Base-by-base conservation (phyloP, 2,888 invertebrate genomes). In the Chironomus tentans region DNA sequence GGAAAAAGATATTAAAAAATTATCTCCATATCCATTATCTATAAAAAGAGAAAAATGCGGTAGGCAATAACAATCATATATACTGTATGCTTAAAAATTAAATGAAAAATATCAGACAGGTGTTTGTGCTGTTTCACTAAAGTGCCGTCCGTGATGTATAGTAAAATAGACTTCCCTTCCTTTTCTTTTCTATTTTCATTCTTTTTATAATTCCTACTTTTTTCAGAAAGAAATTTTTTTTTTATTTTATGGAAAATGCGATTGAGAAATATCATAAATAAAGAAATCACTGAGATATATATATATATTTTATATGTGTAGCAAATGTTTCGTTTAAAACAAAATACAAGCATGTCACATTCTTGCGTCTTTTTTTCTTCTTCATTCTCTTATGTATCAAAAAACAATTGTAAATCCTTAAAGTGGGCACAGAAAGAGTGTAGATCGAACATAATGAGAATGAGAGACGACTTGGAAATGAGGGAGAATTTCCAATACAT, bases 1-100 rank as follows among this genome's bases (percentile, higher is more conserved):
- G 2, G 10, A 38, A 38, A 10, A 1, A 38, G 1, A 38, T 38
- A 10, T 10, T 10, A 38, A 38, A 38, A 38, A 38, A 38, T 38
- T 38, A 38, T 38, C 38, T 38, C 38, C 38, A 38, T 38, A 38
- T 38, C 38, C 10, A 38, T 38, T 10, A 38, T 38, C 7, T 47
- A n/a, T 68, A 68, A 12, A 21, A 38, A 28, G 28, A 38, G 6
- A n/a, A 68, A 15, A 38, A n/a, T 46, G 46, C 5, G 21, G 15
- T 28, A 72, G 46, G 56, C 61, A 61, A 72, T 72, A 72, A 72
- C 62, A 72, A 72, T 72, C 72, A 62, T 72, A 72, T 46, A 38
- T 24, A 22, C 7, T n/a, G 15, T 22, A 38, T 38, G 7, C 10
- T 10, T 56, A 12, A 56, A 56, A 70, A 6, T 62, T 46, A 18